A percentile compares a stretch with the other conserved stretches of the same genome.
phyloP scores from a whole-genome alignment of 1,140 invertebrate species.

The Pachypeltis micranthus region DNA sequence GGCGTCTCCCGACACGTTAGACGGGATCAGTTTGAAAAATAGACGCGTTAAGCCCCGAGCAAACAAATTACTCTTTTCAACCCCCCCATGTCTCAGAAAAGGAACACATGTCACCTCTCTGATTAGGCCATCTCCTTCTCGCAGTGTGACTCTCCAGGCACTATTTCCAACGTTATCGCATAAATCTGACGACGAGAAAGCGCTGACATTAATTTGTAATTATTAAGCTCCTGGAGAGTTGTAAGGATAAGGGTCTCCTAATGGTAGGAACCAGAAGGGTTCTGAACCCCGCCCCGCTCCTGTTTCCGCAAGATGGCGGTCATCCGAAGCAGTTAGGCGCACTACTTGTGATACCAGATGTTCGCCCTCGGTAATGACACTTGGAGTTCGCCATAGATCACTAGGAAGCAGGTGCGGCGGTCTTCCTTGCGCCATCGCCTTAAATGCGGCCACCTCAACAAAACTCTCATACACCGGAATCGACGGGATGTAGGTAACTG shows the following conservation, averaged over 20 bases:
- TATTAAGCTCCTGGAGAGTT: neutral
- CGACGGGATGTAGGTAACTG: no score
- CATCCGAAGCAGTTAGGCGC: conserved; percentile 10
- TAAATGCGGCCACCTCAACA: no score
- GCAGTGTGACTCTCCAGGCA: no score
- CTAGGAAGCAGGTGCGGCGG: neutral
- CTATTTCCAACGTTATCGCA: no score
- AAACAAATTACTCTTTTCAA: neutral
- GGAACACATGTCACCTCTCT: neutral
- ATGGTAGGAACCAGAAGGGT: neutral
- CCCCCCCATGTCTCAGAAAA: neutral
- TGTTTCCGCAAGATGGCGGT: conserved; percentile 6
- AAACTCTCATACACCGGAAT: no score
- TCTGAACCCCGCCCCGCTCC: neutral
- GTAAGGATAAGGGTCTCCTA: conserved; percentile 1
- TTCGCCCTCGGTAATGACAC: conserved; percentile 12
- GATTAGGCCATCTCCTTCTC: no score
- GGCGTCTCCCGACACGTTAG: no score
- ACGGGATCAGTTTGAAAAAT: conserved; percentile 2
- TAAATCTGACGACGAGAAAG: neutral
- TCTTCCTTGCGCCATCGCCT: neutral
- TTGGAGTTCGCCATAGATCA: conserved; percentile 13
- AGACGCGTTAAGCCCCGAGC: neutral
- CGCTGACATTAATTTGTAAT: conserved; percentile 13
- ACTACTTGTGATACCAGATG: conserved; percentile 11